Evolutionary conservation across 2,113 vertebrate genomes (phyloP).

Genomic region (Stercorarius parasiticus): DNA sequence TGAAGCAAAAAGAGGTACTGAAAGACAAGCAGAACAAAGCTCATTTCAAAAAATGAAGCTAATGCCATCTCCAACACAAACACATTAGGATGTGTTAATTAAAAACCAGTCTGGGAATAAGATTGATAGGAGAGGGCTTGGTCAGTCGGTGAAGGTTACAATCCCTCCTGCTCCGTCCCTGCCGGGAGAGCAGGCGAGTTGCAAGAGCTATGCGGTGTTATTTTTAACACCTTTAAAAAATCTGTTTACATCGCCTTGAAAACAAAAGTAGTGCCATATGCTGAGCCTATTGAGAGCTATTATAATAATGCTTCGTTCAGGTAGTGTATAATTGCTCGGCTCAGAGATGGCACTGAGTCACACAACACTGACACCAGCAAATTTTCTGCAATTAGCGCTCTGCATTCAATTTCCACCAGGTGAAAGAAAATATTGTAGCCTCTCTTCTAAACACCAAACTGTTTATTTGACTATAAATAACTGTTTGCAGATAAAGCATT

Average conservation of each 20-base stretch:
- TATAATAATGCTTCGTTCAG: slow-evolving; percentile 53
- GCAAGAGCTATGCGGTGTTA: neutral
- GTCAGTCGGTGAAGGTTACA: neutral
- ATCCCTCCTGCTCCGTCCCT: neutral
- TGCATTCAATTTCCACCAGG: slow-evolving; percentile 26
- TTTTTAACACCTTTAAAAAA: slow-evolving; percentile 33
- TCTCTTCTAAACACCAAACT: slow-evolving; percentile 15
- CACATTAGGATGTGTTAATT: neutral
- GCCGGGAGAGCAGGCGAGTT: neutral
- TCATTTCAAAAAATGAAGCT: neutral
- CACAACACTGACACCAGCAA: slow-evolving; percentile 60
- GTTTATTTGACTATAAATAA: slow-evolving; percentile 53
- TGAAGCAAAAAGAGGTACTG: neutral
- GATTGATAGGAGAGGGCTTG: neutral
- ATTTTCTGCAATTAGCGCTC: slow-evolving; percentile 63
- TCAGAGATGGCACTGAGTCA: slow-evolving; percentile 58
- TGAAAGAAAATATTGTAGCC: slow-evolving; percentile 38
- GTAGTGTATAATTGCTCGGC: slow-evolving; percentile 56
- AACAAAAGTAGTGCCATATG: slow-evolving; percentile 67
- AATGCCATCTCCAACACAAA: neutral
- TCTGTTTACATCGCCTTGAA: slow-evolving; percentile 37
- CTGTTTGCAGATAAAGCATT: slow-evolving; percentile 45
- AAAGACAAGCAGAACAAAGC: neutral
- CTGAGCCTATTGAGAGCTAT: slow-evolving; percentile 50
- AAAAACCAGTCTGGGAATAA: neutral